Evolutionary conservation across 2,797 vertebrate species (phyloP).

Genomic region (Paratrypauchen microcephalus): DNA sequence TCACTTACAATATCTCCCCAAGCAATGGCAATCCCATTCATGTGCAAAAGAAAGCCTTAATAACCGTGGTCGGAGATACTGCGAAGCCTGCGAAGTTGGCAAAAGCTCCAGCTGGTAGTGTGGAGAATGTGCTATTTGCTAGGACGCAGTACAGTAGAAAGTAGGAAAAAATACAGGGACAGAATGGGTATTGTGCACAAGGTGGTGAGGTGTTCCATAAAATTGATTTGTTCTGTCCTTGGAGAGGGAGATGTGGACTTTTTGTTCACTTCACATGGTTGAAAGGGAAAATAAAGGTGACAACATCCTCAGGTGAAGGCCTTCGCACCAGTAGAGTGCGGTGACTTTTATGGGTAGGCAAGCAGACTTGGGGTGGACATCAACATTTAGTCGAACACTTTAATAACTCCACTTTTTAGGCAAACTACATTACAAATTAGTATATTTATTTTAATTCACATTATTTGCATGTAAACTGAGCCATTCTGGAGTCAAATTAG

Average conservation of each 20-base stretch:
- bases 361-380: too few species aligned
- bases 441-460: too few species aligned
- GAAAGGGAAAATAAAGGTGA: background rate
- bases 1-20: slow-evolving; percentile 67
- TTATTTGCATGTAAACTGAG: too few species aligned
- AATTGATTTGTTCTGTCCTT: slow-evolving; percentile 49
- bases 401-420: too few species aligned
- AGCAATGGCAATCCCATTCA: slow-evolving; percentile 55
- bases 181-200: slow-evolving; percentile 20
- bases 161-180: slow-evolving; percentile 41
- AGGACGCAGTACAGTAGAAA: slow-evolving; percentile 26
- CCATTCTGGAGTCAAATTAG: too few species aligned
- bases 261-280: slow-evolving; percentile 2
- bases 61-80: slow-evolving; percentile 49
- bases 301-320: background rate
- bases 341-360: too few species aligned
- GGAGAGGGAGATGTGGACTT: slow-evolving; percentile 15
- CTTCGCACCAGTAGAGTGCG: background rate
- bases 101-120: slow-evolving; percentile 36
- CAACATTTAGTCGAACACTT: too few species aligned
- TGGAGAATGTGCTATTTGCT: slow-evolving; percentile 24
- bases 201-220: slow-evolving; percentile 43
- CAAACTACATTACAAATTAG: too few species aligned
- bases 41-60: slow-evolving; percentile 62
- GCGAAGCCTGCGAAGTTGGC: slow-evolving; percentile 63